These are phyloP conservation scores for Subacronicta megacephala DNA, from an alignment of 2,888 invertebrate species.

Conservation along the genomic window DNA sequence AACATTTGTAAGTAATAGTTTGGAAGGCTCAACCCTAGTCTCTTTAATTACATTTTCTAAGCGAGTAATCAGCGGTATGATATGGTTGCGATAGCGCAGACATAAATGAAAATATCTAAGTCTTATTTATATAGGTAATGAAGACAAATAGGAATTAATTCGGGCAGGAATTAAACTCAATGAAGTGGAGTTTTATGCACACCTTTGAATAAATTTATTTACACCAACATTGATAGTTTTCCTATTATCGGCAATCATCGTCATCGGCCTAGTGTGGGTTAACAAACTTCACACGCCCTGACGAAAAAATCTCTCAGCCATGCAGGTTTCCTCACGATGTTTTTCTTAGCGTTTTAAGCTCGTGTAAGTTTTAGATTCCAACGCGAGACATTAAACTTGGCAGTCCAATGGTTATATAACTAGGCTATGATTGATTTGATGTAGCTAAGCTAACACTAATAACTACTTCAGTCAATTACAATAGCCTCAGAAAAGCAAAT, in stretches of 20 bases:
- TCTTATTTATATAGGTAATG: slow-evolving; percentile 9
- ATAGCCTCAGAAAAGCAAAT: slow-evolving; percentile 19
- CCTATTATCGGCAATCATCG: neutral
- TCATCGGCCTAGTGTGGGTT: too few species aligned
- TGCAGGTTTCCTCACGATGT: too few species aligned
- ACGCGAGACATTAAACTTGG: too few species aligned
- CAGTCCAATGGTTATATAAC: too few species aligned
- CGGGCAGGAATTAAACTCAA: slow-evolving; percentile 27
- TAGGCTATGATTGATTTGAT: too few species aligned
- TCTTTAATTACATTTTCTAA: slow-evolving; percentile 47
- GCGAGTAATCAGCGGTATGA: slow-evolving; percentile 27
- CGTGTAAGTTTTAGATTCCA: too few species aligned
- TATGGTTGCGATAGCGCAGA: slow-evolving; percentile 22
- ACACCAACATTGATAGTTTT: slow-evolving; percentile 2
- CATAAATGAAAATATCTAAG: slow-evolving; percentile 31
- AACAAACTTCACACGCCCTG: too few species aligned
- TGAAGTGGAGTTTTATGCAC: slow-evolving; percentile 23
- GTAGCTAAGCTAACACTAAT: too few species aligned
- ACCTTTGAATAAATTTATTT: slow-evolving; percentile 18
- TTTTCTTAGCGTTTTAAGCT: too few species aligned
- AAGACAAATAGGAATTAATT: slow-evolving; percentile 8
- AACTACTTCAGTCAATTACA: slow-evolving; percentile 1
- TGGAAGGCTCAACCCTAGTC: slow-evolving; percentile 40
- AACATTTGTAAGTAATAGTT: slow-evolving; percentile 61
- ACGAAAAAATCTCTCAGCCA: too few species aligned